phyloP scores from a whole-genome alignment of 2,113 vertebrate species.

The Pogonocichla stellata region DNA sequence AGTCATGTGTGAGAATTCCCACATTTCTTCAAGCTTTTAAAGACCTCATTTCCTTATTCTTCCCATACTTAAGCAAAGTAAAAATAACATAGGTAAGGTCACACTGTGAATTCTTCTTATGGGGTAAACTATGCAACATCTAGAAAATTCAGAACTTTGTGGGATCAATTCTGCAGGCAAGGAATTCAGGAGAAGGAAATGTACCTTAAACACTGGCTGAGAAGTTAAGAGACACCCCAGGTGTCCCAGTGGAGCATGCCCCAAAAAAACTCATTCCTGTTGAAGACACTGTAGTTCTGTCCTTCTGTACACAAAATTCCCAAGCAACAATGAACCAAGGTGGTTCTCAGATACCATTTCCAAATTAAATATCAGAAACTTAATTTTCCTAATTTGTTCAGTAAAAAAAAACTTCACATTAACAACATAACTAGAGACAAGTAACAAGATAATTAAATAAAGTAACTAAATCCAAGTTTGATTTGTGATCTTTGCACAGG shows the following conservation, averaged over 20 bases:
- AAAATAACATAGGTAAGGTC: not conserved
- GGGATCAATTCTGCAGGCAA: not conserved
- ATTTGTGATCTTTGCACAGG: not conserved
- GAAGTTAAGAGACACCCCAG: not conserved
- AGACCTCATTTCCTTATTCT: not conserved
- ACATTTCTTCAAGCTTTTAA: not conserved
- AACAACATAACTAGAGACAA: not conserved
- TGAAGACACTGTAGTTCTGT: not conserved
- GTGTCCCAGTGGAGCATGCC: fast-evolving
- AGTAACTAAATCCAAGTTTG: not conserved
- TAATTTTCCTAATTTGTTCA: not conserved
- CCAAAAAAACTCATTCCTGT: not conserved
- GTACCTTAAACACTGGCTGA: not conserved
- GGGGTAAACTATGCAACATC: not conserved
- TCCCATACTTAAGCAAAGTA: not conserved
- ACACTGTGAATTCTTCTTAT: not conserved
- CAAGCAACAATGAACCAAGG: not conserved
- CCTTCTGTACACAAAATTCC: not conserved
- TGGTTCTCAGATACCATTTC: not conserved
- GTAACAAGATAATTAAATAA: not conserved
- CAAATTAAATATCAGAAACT: not conserved
- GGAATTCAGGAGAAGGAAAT: not conserved
- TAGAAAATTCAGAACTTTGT: not conserved
- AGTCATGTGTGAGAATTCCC: not conserved
- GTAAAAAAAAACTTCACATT: not conserved